phyloP scores from a whole-genome alignment of 2,797 vertebrate species.

The Sebastes wilsoni region DNA sequence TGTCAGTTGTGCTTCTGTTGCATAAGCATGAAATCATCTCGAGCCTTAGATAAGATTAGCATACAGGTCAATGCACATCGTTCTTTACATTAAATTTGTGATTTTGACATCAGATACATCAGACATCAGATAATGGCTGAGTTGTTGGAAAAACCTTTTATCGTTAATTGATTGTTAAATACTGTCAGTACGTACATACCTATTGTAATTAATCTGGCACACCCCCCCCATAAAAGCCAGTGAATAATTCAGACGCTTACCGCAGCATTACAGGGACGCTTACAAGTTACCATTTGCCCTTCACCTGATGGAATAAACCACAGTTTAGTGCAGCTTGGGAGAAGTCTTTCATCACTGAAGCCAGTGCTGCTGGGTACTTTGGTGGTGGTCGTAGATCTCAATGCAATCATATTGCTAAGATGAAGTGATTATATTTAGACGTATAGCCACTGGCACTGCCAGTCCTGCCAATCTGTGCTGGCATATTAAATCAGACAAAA shows the following conservation, averaged over 20 bases:
- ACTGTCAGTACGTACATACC: background rate
- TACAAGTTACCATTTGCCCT: background rate
- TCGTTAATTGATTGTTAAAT: background rate
- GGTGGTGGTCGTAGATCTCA: slow-evolving; percentile 48
- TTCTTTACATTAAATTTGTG: background rate
- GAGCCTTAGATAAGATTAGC: background rate
- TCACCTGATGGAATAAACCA: slow-evolving; percentile 27
- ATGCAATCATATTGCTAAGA: slow-evolving; percentile 41
- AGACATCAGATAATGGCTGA: background rate
- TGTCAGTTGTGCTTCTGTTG: slow-evolving; percentile 15
- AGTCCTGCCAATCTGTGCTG: slow-evolving; percentile 14
- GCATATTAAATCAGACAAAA: slow-evolving; percentile 50
- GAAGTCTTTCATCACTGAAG: slow-evolving; percentile 20
- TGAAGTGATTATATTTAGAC: slow-evolving; percentile 54
- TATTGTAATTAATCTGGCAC: background rate
- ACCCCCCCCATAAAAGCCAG: background rate
- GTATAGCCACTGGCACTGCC: slow-evolving; percentile 22
- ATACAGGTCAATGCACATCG: background rate
- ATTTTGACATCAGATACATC: background rate
- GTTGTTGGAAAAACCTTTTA: background rate
- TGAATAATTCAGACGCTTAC: slow-evolving; percentile 41
- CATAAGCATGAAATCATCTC: background rate
- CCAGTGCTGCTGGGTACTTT: background rate
- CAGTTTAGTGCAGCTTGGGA: slow-evolving; percentile 24
- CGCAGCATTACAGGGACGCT: too few species aligned